These are phyloP conservation scores for Eulithis testata DNA, from an alignment of 2,888 invertebrate species.

Conservation along the genomic window DNA sequence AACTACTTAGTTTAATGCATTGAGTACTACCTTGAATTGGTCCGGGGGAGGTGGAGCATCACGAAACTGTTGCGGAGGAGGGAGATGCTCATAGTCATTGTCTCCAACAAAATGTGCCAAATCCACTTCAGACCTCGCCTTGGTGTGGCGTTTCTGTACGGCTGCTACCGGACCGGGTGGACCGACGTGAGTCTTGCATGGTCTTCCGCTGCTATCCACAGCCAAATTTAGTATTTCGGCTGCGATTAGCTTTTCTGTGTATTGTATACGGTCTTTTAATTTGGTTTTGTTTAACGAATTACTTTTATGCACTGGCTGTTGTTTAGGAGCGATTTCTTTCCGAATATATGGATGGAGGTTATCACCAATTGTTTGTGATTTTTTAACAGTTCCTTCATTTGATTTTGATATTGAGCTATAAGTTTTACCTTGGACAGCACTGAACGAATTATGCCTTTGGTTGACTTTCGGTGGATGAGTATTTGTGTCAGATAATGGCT, in stretches of 20 bases:
- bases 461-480: slow-evolving; percentile 57
- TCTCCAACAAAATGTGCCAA: slow-evolving; percentile 82
- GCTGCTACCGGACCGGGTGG: slow-evolving; percentile 52
- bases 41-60: slow-evolving; percentile 92
- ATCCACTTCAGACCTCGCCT: slow-evolving; percentile 86
- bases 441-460: slow-evolving; percentile 79
- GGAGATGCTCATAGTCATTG: slow-evolving; percentile 89
- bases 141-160: slow-evolving; percentile 71
- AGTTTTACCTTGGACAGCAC: slow-evolving; percentile 75
- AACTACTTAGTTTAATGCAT: neutral
- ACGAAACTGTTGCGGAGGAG: slow-evolving; percentile 93
- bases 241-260: slow-evolving; percentile 78
- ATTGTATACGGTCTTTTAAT: slow-evolving; percentile 77
- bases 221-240: slow-evolving; percentile 78
- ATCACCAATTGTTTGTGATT: slow-evolving; percentile 77
- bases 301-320: slow-evolving; percentile 50
- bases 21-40: slow-evolving; percentile 82
- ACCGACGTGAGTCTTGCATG: slow-evolving; percentile 64
- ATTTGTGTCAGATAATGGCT: slow-evolving; percentile 67
- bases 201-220: slow-evolving; percentile 60
- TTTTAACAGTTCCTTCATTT: slow-evolving; percentile 72
- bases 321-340: slow-evolving; percentile 73
- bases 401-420: slow-evolving; percentile 62
- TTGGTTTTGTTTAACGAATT: slow-evolving; percentile 61
- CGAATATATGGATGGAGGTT: slow-evolving; percentile 81